Base-by-base conservation (phyloP, 2,888 invertebrate species). In the Molorchus minor region DNA sequence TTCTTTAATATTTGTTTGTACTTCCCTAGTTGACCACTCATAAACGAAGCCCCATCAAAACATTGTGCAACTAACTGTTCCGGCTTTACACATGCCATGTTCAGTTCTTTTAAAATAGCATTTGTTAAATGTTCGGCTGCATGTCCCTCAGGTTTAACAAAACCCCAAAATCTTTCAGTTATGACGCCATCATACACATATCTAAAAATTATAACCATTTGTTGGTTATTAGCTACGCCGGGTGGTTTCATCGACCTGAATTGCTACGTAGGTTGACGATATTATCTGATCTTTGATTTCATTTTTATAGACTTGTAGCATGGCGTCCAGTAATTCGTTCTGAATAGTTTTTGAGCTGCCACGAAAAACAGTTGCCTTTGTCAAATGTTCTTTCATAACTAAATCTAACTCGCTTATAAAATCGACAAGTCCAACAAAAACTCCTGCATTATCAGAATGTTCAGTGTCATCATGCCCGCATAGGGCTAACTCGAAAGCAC, bases 401-500 rank as follows among this genome's bases (percentile, higher is more conserved):
- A 17, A 17, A 38, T 65, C 63, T 10, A 64, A 55, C 49, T 61
- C 56, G 21, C 10, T 21, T 7, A 33, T 33, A 5, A 43, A 43
- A 20, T 73, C 56, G n/a, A 74, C 43, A 35, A 73, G 41, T 16
- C 69, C 73, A 29, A 43, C 38, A 66, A 70, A 72, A 20, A 70
- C 57, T 0, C 64, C 69, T n/a, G 62, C 61, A 52, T 71, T 72
- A 25, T 38, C 38, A 16, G 66, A 66, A 13, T 47, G 7, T 20
- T 54, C 47, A 5, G 54, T 61, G 64, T 71, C 71, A 56, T 70
- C 68, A 52, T 72, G 69, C 41, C 71, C 72, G 21, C 71, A 49
- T 17, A 75, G 56, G 17, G 74, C 70, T n/a, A 73, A 51, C 57
- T 76, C 70, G 58, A 71, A 75, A 12, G 61, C 65, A 5, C 70